Evolutionary conservation across 2,888 invertebrate species (phyloP).

Genomic region (Ischnus inquisitorius): DNA sequence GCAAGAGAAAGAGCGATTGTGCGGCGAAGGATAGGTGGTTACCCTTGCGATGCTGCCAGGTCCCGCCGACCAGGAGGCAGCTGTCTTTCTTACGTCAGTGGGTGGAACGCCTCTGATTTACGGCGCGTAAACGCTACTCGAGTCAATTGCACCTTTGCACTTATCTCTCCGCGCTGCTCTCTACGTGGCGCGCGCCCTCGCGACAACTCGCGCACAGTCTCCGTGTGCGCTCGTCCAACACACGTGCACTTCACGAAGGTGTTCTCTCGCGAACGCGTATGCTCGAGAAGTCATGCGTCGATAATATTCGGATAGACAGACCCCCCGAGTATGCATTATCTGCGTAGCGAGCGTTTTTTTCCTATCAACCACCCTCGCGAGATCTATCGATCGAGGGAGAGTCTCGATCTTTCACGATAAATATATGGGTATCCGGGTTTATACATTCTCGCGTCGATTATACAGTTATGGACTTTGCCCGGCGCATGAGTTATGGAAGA

Average conservation of each 20-base stretch:
- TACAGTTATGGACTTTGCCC: constrained; percentile 56
- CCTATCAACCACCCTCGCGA: constrained; percentile 48
- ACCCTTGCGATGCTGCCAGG: constrained; percentile 16
- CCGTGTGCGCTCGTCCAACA: constrained; percentile 8
- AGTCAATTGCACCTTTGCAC: constrained; percentile 61
- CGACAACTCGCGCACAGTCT: constrained; percentile 42
- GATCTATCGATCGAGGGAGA: constrained; percentile 59
- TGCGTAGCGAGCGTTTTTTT: constrained; percentile 11
- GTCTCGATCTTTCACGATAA: constrained; percentile 62
- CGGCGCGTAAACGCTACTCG: constrained; percentile 70
- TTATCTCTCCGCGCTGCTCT: constrained; percentile 51
- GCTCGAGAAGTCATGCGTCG: background rate
- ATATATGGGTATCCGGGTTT: constrained; percentile 60
- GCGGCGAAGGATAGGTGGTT: constrained; percentile 8
- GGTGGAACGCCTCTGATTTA: constrained; percentile 78
- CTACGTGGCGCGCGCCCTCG: constrained; percentile 41
- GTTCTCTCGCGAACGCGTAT: background rate
- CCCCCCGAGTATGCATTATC: constrained; percentile 27
- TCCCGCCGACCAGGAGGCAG: constrained; percentile 71
- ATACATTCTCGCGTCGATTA: constrained; percentile 59
- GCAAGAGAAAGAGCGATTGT: background rate
- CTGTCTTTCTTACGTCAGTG: constrained; percentile 80
- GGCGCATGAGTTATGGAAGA: constrained; percentile 61
- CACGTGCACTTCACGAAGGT: background rate
- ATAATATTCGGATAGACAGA: constrained; percentile 27